Percentiles rank a stretch among this genome's conserved stretches.
Conservation (phyloP, 2,113 vertebrate genomes). For the Neodontobutis hainanensis region DNA sequence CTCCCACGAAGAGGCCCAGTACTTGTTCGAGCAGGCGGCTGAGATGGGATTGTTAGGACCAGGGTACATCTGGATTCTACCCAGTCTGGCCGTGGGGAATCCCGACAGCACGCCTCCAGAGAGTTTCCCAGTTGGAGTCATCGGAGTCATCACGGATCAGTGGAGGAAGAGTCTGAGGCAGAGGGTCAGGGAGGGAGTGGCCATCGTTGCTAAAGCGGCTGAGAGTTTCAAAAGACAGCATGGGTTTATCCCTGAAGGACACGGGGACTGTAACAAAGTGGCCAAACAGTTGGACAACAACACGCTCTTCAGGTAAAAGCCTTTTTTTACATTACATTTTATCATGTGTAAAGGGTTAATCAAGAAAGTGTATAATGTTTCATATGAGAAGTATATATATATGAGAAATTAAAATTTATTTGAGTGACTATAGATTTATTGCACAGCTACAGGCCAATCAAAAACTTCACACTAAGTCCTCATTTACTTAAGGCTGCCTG, state of each 20-base stretch:
- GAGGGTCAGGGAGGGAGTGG: conserved; percentile 93
- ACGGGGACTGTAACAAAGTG: conserved; percentile 82
- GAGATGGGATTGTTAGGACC: conserved; percentile 91
- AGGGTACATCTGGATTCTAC: conserved; percentile 93
- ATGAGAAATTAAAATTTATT: no score
- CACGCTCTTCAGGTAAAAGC: conserved; percentile 88
- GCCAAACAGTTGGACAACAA: conserved; percentile 72
- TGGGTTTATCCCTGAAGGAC: conserved; percentile 85
- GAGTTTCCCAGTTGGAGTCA: conserved; percentile 91
- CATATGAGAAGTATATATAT: no score
- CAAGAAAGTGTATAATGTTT: no score
- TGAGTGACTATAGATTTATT: no score
- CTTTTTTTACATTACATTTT: not conserved
- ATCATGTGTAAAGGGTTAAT: no score
- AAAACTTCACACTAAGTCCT: no score
- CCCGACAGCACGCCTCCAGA: conserved; percentile 84
- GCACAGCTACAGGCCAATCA: no score
- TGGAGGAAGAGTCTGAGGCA: conserved; percentile 94
- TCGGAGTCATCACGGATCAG: conserved; percentile 92
- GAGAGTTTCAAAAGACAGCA: conserved; percentile 85
- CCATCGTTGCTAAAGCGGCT: conserved; percentile 90
- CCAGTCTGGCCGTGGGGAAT: conserved; percentile 89
- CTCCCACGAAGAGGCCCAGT: conserved; percentile 91
- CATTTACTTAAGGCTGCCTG: no score
- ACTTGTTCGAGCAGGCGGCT: conserved; percentile 86